Evolutionary conservation across 2,797 vertebrate genomes (phyloP), one percentile per base, ranked within the genome.

Genomic region (Cephalopachus bancanus): DNA sequence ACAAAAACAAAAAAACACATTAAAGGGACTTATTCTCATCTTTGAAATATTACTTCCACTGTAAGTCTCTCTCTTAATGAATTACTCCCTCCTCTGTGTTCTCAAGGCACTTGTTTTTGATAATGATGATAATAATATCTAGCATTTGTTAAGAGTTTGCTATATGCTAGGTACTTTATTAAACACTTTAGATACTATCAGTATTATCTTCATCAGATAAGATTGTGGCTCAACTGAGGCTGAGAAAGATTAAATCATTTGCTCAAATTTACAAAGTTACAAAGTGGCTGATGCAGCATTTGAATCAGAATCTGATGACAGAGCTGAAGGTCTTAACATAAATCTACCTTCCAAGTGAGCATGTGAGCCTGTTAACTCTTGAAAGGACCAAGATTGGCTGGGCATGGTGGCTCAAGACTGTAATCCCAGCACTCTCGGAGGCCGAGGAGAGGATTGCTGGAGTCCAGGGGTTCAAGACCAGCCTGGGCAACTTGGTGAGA

Each of bases 21-120:
- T 76, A 83, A 86, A 53, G 26, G 20, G 51, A 44, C 14, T 95
- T 71, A 83, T 67, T 92, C 24, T 81, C n/a, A 37, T 28, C 15
- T 78, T 95, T 69, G 59, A 96, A 95, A 93, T 79, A 86, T 55
- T 74, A 83, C 20, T 30, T 88, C 51, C 17, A 26, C 30, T 91
- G 8, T 92, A 91, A 59, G 30, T 69, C 49, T n/a, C 37, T 60
- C 51, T 75, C 30, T 89, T 53, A 84, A 71, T 62, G 49, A 94
- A 71, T 80, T 57, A 84, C 28, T 84, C 51, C 22, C 22, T 62
- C 33, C 26, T 3, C 19, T 49, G 8, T 75, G 55, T 62, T 94
- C 60, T 95, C 20, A 49, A 17, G 30, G 30, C 2, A 44, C 19
- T 84, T 95, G 26, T 94, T 94, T 88, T 83, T 37, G 33, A 62